Conservation (phyloP, 2,113 vertebrate species). For the Micromys minutus region DNA sequence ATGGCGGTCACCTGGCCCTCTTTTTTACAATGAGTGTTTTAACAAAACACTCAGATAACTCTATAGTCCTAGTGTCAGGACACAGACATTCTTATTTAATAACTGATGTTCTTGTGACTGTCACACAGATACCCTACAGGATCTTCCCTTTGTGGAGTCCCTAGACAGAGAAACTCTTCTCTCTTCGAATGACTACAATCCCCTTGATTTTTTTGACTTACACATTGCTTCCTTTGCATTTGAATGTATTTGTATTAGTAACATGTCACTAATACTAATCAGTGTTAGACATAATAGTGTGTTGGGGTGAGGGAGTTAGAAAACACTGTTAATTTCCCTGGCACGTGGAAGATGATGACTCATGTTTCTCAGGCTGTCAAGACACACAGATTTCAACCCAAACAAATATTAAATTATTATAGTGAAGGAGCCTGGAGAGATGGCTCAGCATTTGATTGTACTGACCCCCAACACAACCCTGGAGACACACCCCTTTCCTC, state of each 20-base stretch:
- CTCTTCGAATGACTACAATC: background rate
- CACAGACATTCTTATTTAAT: background rate
- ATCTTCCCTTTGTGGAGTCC: background rate
- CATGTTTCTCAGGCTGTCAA: background rate
- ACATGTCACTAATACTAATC: conserved; percentile 74
- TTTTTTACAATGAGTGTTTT: background rate
- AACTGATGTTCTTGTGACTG: background rate
- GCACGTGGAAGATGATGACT: conserved; percentile 52
- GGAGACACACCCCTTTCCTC: background rate
- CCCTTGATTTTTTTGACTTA: background rate
- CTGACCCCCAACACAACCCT: background rate
- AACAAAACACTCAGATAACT: background rate
- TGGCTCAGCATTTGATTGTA: too few relatives aligned
- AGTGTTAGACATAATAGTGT: conserved; percentile 66
- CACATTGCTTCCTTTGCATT: background rate
- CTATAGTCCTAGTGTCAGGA: background rate
- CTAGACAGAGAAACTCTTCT: background rate
- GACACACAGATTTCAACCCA: background rate
- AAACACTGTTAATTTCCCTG: conserved; percentile 48
- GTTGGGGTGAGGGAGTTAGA: conserved; percentile 64
- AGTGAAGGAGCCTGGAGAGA: too few relatives aligned
- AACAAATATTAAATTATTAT: background rate
- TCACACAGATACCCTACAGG: background rate
- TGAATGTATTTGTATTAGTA: conserved; percentile 63
- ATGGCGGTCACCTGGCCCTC: too few relatives aligned